These are phyloP conservation scores for Tenthredo scrophulariae DNA, from an alignment of 2,888 invertebrate genomes.

Conservation along the genomic window DNA sequence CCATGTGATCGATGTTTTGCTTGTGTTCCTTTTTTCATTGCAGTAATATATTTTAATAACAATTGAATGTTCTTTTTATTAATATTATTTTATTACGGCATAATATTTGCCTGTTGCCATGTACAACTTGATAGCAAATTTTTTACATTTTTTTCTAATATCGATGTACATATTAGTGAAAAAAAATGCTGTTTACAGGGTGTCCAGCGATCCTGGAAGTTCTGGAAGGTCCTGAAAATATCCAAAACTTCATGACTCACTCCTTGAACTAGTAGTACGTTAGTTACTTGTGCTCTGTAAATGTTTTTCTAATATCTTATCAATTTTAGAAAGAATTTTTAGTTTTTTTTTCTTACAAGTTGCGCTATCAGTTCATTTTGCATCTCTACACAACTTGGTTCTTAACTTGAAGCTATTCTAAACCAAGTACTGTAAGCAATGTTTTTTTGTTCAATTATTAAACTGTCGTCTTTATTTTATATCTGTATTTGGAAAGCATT, in stretches of 20 bases:
- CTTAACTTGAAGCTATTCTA: neutral
- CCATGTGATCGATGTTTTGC: neutral
- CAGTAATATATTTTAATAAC: neutral
- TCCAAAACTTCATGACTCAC: neutral
- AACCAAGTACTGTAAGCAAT: neutral
- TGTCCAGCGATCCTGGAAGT: conserved; percentile 27
- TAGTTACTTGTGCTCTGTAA: neutral
- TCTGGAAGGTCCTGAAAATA: conserved; percentile 15
- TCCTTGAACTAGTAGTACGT: neutral
- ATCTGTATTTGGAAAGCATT: neutral
- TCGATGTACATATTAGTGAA: neutral
- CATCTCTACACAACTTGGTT: neutral
- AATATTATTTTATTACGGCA: neutral
- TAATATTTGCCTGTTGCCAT: neutral
- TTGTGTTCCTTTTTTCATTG: neutral
- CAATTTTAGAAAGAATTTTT: neutral
- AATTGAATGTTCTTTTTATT: neutral
- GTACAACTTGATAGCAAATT: neutral
- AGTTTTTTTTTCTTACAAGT: neutral
- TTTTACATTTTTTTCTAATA: neutral
- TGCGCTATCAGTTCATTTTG: neutral
- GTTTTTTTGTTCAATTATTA: neutral
- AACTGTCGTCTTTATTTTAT: neutral
- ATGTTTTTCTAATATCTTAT: neutral
- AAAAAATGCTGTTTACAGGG: neutral